Evolutionary conservation across 2,797 vertebrate genomes (phyloP).

Genomic region (Lophotriccus pileatus): DNA sequence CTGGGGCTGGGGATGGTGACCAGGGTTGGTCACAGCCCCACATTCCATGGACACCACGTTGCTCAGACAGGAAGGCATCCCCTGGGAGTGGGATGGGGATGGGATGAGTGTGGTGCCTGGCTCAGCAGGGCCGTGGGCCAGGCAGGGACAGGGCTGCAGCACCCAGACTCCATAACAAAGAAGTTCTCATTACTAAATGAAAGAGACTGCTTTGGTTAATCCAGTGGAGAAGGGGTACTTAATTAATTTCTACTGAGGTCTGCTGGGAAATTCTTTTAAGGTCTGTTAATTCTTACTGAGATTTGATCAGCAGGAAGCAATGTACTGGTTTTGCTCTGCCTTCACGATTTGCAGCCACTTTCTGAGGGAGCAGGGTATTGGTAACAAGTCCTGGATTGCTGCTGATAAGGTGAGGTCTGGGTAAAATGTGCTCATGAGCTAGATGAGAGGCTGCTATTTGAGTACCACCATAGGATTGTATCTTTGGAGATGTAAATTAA

Average conservation of each 20-base stretch:
- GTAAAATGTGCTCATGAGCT: not conserved
- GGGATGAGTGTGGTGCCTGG: rapidly evolving
- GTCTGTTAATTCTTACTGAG: slow-evolving; percentile 60
- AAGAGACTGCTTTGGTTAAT: slow-evolving; percentile 25
- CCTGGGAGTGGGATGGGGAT: not conserved
- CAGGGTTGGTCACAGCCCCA: not conserved
- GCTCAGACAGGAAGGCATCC: not conserved
- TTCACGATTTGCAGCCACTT: rapidly evolving
- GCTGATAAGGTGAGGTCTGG: not conserved
- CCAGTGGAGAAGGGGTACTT: slow-evolving; percentile 21
- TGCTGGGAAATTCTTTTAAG: slow-evolving; percentile 60
- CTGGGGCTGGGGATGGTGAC: not conserved
- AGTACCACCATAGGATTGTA: not conserved
- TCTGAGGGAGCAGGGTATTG: not conserved
- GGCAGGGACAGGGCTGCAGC: not conserved
- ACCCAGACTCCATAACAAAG: not conserved
- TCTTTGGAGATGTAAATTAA: not conserved
- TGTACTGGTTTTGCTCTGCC: not conserved
- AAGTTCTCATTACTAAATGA: not conserved
- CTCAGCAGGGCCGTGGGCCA: rapidly evolving
- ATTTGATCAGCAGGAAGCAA: slow-evolving; percentile 43
- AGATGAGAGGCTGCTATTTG: not conserved
- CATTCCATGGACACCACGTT: rapidly evolving
- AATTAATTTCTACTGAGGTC: slow-evolving; percentile 44
- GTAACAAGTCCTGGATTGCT: not conserved